These are phyloP conservation scores for Nephila pilipes DNA, from an alignment of 1,140 invertebrate species.

Conservation along the genomic window DNA sequence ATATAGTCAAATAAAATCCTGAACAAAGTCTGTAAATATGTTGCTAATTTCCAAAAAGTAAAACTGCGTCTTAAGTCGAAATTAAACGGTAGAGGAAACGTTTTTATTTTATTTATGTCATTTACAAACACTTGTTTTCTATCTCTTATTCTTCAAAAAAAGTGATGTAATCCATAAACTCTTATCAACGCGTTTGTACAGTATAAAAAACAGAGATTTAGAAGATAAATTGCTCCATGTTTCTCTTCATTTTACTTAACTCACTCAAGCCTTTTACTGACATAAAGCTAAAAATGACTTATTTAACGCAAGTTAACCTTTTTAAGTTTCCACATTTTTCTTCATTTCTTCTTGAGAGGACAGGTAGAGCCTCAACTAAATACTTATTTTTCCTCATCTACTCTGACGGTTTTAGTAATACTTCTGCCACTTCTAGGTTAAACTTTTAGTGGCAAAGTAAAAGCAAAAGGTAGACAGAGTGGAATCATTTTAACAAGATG, in stretches of 20 bases:
- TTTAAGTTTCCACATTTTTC: constrained; percentile 23
- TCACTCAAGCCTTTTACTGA: background rate
- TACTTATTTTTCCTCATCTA: constrained; percentile 21
- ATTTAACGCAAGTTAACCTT: constrained; percentile 13
- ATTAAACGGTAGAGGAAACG: too few species aligned
- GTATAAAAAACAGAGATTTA: background rate
- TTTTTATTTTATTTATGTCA: too few species aligned
- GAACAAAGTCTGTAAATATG: too few species aligned
- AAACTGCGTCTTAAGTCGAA: too few species aligned
- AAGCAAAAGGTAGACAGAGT: background rate
- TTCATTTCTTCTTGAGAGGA: background rate
- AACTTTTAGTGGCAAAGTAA: constrained; percentile 8
- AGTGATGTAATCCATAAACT: too few species aligned
- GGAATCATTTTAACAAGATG: background rate
- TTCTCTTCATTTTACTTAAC: background rate
- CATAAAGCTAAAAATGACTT: constrained; percentile 18
- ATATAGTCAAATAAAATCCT: too few species aligned
- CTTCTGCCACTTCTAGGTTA: background rate
- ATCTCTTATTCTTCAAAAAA: too few species aligned
- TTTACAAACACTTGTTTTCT: too few species aligned
- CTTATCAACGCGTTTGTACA: too few species aligned
- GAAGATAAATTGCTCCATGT: background rate
- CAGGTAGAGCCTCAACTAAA: background rate
- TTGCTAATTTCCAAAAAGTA: too few species aligned
- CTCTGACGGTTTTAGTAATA: constrained; percentile 12